Evolutionary conservation across 2,113 vertebrate species (phyloP).

Genomic region (Indicator maculatus): DNA sequence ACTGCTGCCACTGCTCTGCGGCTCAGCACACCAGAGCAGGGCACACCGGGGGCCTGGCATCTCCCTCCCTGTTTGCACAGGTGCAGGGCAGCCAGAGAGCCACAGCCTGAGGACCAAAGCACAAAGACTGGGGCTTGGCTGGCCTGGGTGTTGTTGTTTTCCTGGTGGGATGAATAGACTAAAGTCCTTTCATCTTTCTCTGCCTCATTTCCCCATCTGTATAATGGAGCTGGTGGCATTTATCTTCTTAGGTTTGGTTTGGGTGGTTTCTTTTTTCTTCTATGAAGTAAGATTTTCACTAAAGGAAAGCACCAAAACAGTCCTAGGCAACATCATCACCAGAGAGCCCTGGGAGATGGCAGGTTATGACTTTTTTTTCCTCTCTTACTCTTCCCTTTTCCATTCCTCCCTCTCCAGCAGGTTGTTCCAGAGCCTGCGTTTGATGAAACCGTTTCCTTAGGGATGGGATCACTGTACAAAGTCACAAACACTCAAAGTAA

Average conservation of each 20-base stretch:
- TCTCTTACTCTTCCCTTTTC: background rate
- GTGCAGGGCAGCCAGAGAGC: slow-evolving; percentile 10
- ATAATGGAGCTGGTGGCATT: background rate
- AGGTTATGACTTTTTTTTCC: background rate
- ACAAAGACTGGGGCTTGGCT: slow-evolving; percentile 1
- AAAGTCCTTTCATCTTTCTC: slow-evolving; percentile 45
- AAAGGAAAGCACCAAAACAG: background rate
- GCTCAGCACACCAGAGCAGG: background rate
- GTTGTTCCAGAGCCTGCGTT: background rate
- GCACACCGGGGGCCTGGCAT: background rate
- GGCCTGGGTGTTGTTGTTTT: slow-evolving; percentile 33
- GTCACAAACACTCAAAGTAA: background rate
- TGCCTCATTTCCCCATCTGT: slow-evolving; percentile 33
- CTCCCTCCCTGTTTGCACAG: slow-evolving; percentile 53
- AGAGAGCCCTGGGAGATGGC: background rate
- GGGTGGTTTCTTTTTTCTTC: background rate
- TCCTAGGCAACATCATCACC: background rate
- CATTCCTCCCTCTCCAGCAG: background rate
- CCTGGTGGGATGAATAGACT: slow-evolving; percentile 34
- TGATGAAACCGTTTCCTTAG: background rate
- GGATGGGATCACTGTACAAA: background rate
- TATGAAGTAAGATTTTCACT: background rate
- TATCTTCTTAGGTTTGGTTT: background rate
- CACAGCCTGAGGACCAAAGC: background rate
- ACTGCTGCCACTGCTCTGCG: background rate